phyloP scores from a whole-genome alignment of 2,888 invertebrate species.

The Meta bourneti region DNA sequence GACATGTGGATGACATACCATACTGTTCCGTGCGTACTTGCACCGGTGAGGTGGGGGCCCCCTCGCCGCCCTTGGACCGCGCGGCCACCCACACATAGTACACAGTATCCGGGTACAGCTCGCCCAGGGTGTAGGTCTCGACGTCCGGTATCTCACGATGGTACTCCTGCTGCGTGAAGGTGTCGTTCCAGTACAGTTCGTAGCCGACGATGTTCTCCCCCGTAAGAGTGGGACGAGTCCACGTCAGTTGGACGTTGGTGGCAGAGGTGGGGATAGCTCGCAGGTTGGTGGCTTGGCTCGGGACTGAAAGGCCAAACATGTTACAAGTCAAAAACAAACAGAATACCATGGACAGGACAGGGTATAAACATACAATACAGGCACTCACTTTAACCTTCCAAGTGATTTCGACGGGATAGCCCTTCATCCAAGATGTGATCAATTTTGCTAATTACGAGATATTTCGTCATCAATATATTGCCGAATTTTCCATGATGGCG shows the following conservation, averaged over 20 bases:
- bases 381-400: too few species aligned
- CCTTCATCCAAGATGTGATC: too few species aligned
- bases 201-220: constrained; percentile 96
- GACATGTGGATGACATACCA: constrained; percentile 90
- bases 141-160: constrained; percentile 87
- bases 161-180: constrained; percentile 85
- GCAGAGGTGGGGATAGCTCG: constrained; percentile 92
- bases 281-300: constrained; percentile 95
- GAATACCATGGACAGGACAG: too few species aligned
- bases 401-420: too few species aligned
- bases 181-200: constrained; percentile 98
- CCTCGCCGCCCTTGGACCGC: constrained; percentile 94
- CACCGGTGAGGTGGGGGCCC: constrained; percentile 95
- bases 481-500: too few species aligned
- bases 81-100: constrained; percentile 99
- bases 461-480: too few species aligned
- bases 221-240: constrained; percentile 95
- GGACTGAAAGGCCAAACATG: constrained; percentile 85
- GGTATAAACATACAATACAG: too few species aligned
- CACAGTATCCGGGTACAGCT: constrained; percentile 95
- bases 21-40: constrained; percentile 97
- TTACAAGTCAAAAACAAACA: too few species aligned
- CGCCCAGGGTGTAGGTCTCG: constrained; percentile 92
- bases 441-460: too few species aligned
- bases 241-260: constrained; percentile 93